These are phyloP conservation scores for Caenorhabditis sulstoni DNA, from an alignment of 2,888 invertebrate genomes.

Conservation along the genomic window DNA sequence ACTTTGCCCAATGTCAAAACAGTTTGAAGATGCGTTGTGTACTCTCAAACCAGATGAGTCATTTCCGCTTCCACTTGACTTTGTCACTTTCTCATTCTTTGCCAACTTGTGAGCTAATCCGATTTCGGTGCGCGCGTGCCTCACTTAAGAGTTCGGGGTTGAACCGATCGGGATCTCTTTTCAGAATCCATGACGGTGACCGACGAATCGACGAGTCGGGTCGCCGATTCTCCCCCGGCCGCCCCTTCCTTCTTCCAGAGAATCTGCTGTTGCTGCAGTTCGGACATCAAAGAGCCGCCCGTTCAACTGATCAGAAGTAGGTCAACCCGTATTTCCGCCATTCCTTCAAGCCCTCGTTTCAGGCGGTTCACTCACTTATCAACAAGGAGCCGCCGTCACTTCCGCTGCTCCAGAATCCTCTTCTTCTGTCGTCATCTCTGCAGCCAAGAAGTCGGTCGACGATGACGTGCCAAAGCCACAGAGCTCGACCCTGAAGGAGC, in stretches of 20 bases:
- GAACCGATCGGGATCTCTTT: conserved; percentile 17
- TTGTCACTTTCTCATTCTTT: conserved; percentile 38
- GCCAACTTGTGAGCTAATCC: conserved; percentile 51
- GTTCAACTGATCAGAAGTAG: conserved; percentile 57
- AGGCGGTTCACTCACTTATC: conserved; percentile 59
- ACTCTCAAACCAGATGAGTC: conserved; percentile 28
- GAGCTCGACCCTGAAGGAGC: conserved; percentile 24
- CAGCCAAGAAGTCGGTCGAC: conserved; percentile 46
- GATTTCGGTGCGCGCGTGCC: conserved; percentile 28
- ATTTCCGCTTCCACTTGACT: conserved; percentile 46
- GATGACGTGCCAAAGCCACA: conserved; percentile 29
- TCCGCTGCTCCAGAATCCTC: conserved; percentile 12
- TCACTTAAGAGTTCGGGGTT: conserved; percentile 14
- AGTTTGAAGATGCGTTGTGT: not conserved
- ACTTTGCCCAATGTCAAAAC: not conserved
- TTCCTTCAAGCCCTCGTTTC: conserved; percentile 5
- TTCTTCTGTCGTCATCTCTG: conserved; percentile 27
- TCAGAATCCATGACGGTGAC: conserved; percentile 53
- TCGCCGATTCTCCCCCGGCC: conserved; percentile 19
- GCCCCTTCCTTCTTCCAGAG: conserved; percentile 41
- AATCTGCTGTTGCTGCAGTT: conserved; percentile 45
- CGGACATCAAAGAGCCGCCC: conserved; percentile 54
- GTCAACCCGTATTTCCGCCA: not conserved
- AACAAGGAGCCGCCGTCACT: conserved; percentile 28
- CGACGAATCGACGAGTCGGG: conserved; percentile 47